phyloP scores from a whole-genome alignment of 2,888 invertebrate genomes.

The Tipula lateralis region DNA sequence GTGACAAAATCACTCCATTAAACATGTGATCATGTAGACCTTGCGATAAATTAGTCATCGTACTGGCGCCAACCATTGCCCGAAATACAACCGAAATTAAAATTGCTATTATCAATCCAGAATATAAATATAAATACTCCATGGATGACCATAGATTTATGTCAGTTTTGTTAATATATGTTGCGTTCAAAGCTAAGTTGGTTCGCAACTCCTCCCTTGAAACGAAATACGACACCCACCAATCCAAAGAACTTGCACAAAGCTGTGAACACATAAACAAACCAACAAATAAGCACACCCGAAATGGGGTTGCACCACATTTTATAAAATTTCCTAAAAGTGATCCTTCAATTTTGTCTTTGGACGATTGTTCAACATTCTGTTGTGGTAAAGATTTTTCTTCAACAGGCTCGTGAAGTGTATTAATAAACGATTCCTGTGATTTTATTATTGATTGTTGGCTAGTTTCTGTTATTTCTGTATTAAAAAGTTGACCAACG shows the following conservation, averaged over 20 bases:
- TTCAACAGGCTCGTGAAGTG: background rate
- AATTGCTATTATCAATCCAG: slow-evolving; percentile 48
- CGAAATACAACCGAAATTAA: slow-evolving; percentile 54
- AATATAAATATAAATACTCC: background rate
- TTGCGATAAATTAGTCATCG: slow-evolving; percentile 61
- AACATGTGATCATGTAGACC: slow-evolving; percentile 70
- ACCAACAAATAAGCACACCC: background rate
- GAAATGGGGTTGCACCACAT: background rate
- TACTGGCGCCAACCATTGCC: slow-evolving; percentile 59
- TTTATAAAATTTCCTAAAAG: background rate
- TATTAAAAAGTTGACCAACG: slow-evolving; percentile 50
- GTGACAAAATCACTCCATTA: slow-evolving; percentile 47
- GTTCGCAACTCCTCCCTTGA: slow-evolving; percentile 36
- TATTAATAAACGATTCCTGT: background rate
- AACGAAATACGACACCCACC: slow-evolving; percentile 61
- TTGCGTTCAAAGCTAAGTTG: background rate
- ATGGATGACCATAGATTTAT: background rate
- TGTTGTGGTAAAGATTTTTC: background rate
- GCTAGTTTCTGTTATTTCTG: slow-evolving; percentile 41
- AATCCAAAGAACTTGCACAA: slow-evolving; percentile 61
- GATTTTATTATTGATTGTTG: slow-evolving; percentile 35
- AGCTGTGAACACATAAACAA: background rate
- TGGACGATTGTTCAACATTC: slow-evolving; percentile 46
- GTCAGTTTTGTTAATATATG: slow-evolving; percentile 38
- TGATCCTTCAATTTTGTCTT: slow-evolving; percentile 49